Evolutionary conservation across 2,888 invertebrate species (phyloP).

Genomic region (Malthinus seriepunctatus): DNA sequence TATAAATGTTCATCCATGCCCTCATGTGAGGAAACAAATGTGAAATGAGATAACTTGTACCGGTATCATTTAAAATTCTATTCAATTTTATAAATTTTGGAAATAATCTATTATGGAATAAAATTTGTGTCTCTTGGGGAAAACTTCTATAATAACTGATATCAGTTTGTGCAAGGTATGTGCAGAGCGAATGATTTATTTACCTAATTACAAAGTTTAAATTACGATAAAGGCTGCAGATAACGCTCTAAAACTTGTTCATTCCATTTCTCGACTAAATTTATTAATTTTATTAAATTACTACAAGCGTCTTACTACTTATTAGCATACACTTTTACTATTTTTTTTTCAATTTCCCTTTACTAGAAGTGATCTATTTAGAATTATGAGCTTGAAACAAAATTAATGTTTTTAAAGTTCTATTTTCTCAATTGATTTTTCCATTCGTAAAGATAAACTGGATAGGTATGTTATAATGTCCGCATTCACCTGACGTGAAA

Average conservation of each 20-base stretch:
- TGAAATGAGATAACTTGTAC: conserved; percentile 2
- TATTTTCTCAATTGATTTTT: too few species aligned
- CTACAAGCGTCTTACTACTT: not conserved
- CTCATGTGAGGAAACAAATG: too few species aligned
- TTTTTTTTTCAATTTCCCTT: too few species aligned
- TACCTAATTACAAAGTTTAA: conserved; percentile 33
- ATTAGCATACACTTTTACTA: too few species aligned
- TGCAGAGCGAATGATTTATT: conserved; percentile 32
- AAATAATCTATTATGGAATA: conserved; percentile 26
- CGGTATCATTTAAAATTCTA: conserved; percentile 11
- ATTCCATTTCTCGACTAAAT: conserved; percentile 17
- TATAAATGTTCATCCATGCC: too few species aligned
- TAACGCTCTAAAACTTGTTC: conserved; percentile 26
- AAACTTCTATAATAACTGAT: conserved; percentile 32
- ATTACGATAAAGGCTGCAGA: conserved; percentile 32
- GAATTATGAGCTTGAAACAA: too few species aligned
- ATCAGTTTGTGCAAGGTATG: conserved; percentile 32
- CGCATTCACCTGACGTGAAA: too few species aligned
- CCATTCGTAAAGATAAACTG: too few species aligned
- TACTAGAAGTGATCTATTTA: too few species aligned
- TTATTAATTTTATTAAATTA: conserved; percentile 14
- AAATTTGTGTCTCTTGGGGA: conserved; percentile 20
- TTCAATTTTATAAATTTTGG: conserved; percentile 4
- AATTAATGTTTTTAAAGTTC: too few species aligned
- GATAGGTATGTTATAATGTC: too few species aligned